Evolutionary conservation across 2,797 vertebrate species (phyloP).

Genomic region (Hydrocynus forskahlii): DNA sequence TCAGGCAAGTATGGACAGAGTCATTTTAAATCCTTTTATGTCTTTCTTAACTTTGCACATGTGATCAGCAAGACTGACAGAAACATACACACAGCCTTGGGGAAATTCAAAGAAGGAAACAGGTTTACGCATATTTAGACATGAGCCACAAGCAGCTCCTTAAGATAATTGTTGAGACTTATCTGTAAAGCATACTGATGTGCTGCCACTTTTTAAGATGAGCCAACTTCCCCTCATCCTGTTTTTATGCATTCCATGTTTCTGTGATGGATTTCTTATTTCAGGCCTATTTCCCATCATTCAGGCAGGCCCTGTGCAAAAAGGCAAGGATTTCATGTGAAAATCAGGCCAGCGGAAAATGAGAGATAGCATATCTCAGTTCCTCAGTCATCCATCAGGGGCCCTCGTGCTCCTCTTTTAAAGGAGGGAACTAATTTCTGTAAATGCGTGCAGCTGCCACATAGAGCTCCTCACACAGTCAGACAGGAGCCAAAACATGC

Average conservation of each 20-base stretch:
- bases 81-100: constrained; percentile 4
- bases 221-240: neutral
- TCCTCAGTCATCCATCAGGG: constrained; percentile 5
- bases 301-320: neutral
- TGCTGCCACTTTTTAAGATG: neutral
- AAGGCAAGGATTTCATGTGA: neutral
- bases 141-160: constrained; percentile 2
- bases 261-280: neutral
- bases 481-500: neutral
- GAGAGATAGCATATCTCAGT: neutral
- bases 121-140: constrained; percentile 25
- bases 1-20: neutral
- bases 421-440: constrained; percentile 1
- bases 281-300: neutral
- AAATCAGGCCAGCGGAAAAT: neutral
- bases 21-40: neutral
- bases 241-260: neutral
- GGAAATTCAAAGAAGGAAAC: neutral
- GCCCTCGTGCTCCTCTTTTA: constrained; percentile 17
- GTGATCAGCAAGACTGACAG: neutral
- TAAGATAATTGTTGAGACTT: neutral
- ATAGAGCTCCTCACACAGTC: neutral
- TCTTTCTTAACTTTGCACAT: neutral
- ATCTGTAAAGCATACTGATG: neutral
- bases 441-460: constrained; percentile 5